Evolutionary conservation across 1,140 invertebrate species (phyloP), one percentile per base, ranked within the genome.

Genomic region (Propsilocerus akamusi): DNA sequence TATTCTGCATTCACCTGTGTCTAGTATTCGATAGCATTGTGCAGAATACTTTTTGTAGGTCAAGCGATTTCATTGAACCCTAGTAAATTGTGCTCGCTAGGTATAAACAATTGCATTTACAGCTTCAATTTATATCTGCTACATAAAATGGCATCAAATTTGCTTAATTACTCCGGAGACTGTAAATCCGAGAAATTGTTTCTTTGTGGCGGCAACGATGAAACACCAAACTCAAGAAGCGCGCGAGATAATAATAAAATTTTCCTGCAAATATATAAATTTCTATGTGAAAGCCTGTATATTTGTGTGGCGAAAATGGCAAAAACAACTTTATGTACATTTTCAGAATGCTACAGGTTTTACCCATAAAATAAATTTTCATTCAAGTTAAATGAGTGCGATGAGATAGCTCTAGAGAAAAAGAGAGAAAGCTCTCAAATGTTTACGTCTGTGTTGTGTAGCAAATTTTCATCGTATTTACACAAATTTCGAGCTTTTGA

Each of bases 281-380:
- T n/a, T n/a, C n/a, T n/a, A n/a, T n/a, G n/a, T n/a, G n/a, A n/a
- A n/a, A n/a, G n/a, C n/a, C n/a, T n/a, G n/a, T n/a, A 30, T 30
- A 8, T 17, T 41, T 41, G 12, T 37, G 20, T 41, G 12, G n/a
- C 14, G 34, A 41, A 17, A 41, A 41, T 14, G 14, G 22, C 17
- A 14, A 41, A 20, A 17, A 41, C 12, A 17, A 8, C 7, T 17
- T 20, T 17, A n/a, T 3, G 11, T 17, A 37, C 32, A 37, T 20
- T 41, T n/a, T n/a, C n/a, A n/a, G n/a, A n/a, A n/a, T n/a, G n/a
- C 34, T 41, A 41, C 34, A 41, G 34, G 34, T 41, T 41, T 41
- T 41, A 20, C n/a, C 34, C 17, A n/a, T 17, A 17, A 41, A 41
- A 41, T 20, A 17, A 22, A 41, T 8, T 17, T 41, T 20, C 12